Base-by-base conservation (phyloP, 1,140 invertebrate genomes). In the Trichoplusia ni region DNA sequence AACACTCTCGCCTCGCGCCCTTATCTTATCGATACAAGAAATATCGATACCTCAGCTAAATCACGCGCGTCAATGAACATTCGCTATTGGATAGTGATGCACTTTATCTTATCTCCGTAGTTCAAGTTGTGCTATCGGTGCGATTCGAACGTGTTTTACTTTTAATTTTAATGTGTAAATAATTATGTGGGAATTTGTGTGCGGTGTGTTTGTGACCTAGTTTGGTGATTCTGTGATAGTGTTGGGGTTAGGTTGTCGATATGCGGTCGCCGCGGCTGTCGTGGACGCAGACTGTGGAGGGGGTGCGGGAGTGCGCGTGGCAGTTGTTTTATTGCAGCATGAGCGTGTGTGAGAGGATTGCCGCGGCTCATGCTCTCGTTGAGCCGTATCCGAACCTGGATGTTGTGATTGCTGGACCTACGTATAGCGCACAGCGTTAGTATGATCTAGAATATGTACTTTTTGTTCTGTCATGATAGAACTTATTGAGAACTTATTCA, bases 21-120 rank as follows among this genome's bases (percentile, higher is more conserved):
- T 65, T 77, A 82, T 86, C 82, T 86, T 84, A 85, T 87, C 84
- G 77, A 81, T 72, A 58, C 42, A 67, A 73, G 59, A 73, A 78
- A 70, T 61, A 82, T 82, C 78, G 75, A 81, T 79, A 75, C 47
- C 44, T 59, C 44, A 16, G 67, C 74, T 59, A 82, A 89, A 86
- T 86, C 82, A 85, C 82, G 84, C 82, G 81, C 77, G 75, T 61
- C 67, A 73, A 59, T 69, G 65, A 69, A 73, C 83, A 81, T 79
- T 75, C 75, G 77, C 69, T 58, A 81, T 84, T 83, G 79, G 82
- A 54, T 61, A 58, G 42, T 19, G 54, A 51, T 60, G 35, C 40
- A 13, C 40, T 11, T 73, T 80, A 87, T 86, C 82, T 84, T 75
- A 88, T 88, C 84, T 76, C 21, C 38, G 61, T 69, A 78, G 75